These are phyloP conservation scores for Mionectes macconnelli DNA, from an alignment of 2,113 vertebrate species.

Conservation along the genomic window DNA sequence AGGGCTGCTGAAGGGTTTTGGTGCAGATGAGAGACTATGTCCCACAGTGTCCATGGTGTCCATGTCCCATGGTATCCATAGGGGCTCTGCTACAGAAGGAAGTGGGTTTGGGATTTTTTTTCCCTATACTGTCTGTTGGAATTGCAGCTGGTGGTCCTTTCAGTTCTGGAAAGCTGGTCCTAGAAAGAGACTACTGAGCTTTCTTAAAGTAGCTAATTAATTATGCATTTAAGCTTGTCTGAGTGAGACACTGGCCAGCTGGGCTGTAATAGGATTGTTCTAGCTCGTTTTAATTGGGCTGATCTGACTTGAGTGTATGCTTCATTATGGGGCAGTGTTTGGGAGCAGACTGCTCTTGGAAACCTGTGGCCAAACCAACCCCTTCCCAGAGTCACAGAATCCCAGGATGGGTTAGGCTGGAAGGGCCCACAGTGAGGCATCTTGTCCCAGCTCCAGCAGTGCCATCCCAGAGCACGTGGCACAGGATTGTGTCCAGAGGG, in stretches of 20 bases:
- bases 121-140: background rate
- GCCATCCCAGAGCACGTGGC: background rate
- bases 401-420: background rate
- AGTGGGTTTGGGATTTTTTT: background rate
- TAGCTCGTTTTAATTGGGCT: background rate
- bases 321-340: background rate
- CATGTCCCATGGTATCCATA: fast-evolving
- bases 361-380: background rate
- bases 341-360: background rate
- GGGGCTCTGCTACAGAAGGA: background rate
- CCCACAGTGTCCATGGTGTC: fast-evolving
- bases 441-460: background rate
- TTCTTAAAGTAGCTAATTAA: background rate
- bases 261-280: slow-evolving; percentile 39
- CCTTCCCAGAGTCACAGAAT: background rate
- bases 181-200: background rate
- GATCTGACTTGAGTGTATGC: background rate
- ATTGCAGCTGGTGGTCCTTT: background rate
- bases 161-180: background rate
- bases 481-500: background rate
- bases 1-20: fast-evolving
- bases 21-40: background rate
- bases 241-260: background rate
- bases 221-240: background rate
- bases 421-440: background rate